Evolutionary conservation across 2,888 invertebrate genomes (phyloP).

Genomic region (Lumbricus terrestris): DNA sequence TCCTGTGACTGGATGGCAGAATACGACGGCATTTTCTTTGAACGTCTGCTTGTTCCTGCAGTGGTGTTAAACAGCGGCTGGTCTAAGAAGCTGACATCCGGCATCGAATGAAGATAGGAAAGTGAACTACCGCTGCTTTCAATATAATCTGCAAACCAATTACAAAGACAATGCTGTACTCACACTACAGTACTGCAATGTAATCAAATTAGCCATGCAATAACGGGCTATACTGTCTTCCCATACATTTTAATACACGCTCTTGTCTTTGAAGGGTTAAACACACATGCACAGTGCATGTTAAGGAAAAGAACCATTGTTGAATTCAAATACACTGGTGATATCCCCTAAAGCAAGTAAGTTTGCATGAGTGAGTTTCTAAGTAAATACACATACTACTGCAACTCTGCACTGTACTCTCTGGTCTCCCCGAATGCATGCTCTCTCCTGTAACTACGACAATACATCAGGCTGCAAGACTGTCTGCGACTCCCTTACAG

Average conservation of each 20-base stretch:
- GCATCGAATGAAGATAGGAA: slow-evolving; percentile 3
- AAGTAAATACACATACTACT: not conserved
- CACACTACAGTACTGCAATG: not conserved
- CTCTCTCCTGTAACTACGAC: too few species aligned
- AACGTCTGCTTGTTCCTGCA: not conserved
- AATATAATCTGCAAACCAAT: not conserved
- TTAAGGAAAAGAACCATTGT: not conserved
- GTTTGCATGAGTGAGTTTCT: not conserved
- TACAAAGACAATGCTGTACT: not conserved
- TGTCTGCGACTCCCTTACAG: too few species aligned
- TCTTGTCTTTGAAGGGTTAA: not conserved
- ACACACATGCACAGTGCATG: not conserved
- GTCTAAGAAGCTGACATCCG: not conserved
- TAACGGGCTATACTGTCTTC: too few species aligned
- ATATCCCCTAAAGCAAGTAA: not conserved
- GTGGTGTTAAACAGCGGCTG: not conserved
- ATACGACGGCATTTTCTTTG: not conserved
- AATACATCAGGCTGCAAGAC: too few species aligned
- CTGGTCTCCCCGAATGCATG: too few species aligned
- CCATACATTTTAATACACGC: too few species aligned
- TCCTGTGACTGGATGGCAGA: not conserved
- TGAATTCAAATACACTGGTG: not conserved
- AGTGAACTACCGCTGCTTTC: not conserved
- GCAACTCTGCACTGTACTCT: too few species aligned
- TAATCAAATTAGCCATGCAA: not conserved